Conservation (phyloP, 1,140 invertebrate species). For the Pinna nobilis region DNA sequence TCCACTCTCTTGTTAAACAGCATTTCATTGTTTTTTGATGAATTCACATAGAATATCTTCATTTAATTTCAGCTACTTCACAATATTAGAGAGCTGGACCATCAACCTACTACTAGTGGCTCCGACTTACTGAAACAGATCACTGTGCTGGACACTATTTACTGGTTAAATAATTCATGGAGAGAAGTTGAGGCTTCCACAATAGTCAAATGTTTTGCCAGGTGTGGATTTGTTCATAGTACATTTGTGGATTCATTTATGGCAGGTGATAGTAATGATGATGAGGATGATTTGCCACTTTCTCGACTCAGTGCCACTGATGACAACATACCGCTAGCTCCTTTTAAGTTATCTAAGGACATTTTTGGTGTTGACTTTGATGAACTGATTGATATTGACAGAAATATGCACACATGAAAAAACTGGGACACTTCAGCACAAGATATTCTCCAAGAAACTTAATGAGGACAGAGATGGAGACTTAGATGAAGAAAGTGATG, state of each 20-base stretch:
- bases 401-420: not conserved
- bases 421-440: slow-evolving; percentile 31
- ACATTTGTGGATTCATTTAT: not conserved
- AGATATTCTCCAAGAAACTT: not conserved
- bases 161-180: slow-evolving; percentile 33
- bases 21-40: slow-evolving; percentile 76
- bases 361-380: slow-evolving; percentile 27
- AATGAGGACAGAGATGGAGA: no score
- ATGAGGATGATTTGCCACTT: no score
- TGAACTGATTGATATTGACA: slow-evolving; percentile 33
- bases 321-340: slow-evolving; percentile 26
- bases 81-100: not conserved
- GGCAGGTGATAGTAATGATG: slow-evolving; percentile 3
- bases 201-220: slow-evolving; percentile 34
- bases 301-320: no score
- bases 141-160: slow-evolving; percentile 36
- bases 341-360: slow-evolving; percentile 1
- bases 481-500: not conserved
- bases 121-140: slow-evolving; percentile 28
- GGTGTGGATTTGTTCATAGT: slow-evolving; percentile 11
- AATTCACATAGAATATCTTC: slow-evolving; percentile 67
- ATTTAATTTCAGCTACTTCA: slow-evolving; percentile 22
- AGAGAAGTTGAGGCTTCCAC: slow-evolving; percentile 30
- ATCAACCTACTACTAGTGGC: slow-evolving; percentile 4
- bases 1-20: slow-evolving; percentile 73